Base-by-base conservation (phyloP, 1,140 invertebrate species). In the Eurytemora carolleeae region DNA sequence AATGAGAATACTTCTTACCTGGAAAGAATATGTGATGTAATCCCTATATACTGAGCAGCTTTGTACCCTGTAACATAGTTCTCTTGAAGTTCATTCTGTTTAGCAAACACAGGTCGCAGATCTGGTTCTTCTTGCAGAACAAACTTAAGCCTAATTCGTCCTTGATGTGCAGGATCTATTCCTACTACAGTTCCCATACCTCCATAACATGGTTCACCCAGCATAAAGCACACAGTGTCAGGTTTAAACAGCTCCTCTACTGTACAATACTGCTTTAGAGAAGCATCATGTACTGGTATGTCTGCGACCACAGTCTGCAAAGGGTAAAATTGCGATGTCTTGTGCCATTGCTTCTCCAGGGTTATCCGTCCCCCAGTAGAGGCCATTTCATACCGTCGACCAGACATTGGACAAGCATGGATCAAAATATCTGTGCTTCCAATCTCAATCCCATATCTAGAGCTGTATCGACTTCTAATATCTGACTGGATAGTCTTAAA, bases 181-280 rank as follows among this genome's bases (percentile, higher is more conserved):
- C 68, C 62, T 68, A 68, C 68, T 66, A 88, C 85, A 67, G 81
- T 78, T 54, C 82, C 87, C 67, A 80, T 75, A 56, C 78, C 78
- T 16, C 87, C 89, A 72, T 89, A 92, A 72, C 86, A 80, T 1
- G 82, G 83, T 65, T 79, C 77, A 0, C 81, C 81, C 3, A 91
- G 70, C 72, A 89, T 81, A 68, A 92, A 93, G 58, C 86, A 82
- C 1, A 69, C 66, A 54, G 76, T 78, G 0, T 79, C 79, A 1
- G 71, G 68, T 1, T 80, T 77, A 67, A 87, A 93, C 0, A 88
- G 74, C 26, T 89, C 79, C n/a, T 78, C 72, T 16, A 87, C 71
- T 18, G 77, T 79, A 44, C 71, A 74, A 64, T 74, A 68, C 52
- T 69, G 58, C 56, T 66, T 64, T 61, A 71, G 71, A 3, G 64